Percentiles rank a stretch among this genome's conserved stretches.
phyloP scores from a whole-genome alignment of 2,797 vertebrate genomes.

The Scomberomorus guttatus region DNA sequence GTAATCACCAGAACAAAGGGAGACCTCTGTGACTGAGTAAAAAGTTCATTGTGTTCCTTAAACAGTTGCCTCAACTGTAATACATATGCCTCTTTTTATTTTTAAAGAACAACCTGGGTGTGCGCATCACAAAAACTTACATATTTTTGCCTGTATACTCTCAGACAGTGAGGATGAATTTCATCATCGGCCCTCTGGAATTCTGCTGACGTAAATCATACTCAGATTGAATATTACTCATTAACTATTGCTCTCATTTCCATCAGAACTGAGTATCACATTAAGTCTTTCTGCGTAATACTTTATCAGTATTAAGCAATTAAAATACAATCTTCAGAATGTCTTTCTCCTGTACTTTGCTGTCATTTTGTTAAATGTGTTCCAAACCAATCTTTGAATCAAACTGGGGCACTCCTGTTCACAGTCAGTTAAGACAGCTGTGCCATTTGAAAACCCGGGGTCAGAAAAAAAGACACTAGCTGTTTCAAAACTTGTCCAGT shows the following conservation, averaged over 20 bases:
- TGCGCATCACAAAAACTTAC: background rate
- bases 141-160: background rate
- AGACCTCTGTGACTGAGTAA: background rate
- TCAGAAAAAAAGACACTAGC: background rate
- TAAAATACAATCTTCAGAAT: background rate
- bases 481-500: background rate
- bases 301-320: background rate
- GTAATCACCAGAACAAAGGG: background rate
- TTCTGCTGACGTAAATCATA: background rate
- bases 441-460: background rate
- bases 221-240: background rate
- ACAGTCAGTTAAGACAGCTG: background rate
- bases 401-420: background rate
- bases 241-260: background rate
- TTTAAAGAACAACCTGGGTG: no score
- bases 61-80: conserved; percentile 26
- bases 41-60: conserved; percentile 16
- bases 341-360: background rate
- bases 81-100: background rate
- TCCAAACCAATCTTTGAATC: background rate
- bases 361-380: background rate
- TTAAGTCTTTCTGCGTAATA: background rate
- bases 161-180: conserved; percentile 1
- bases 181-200: conserved; percentile 6
- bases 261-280: no score